Conservation (phyloP, 2,113 vertebrate genomes). For the Neoarius graeffei region DNA sequence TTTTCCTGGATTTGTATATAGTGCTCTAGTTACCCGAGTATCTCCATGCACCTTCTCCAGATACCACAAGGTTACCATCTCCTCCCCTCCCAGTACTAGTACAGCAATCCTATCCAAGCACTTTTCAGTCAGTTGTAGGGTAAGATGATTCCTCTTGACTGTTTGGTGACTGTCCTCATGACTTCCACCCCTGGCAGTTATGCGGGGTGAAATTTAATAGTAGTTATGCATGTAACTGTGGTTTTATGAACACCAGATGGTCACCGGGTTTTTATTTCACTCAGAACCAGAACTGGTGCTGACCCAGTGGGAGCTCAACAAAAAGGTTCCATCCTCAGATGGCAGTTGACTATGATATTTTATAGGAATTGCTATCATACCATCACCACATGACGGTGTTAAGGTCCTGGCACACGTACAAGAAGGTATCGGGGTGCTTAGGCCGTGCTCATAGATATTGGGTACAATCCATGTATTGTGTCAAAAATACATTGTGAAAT, state of each 20-base stretch:
- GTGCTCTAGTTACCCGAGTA: too few species aligned
- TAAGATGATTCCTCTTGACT: background rate
- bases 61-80: background rate
- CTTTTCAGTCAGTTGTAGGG: background rate
- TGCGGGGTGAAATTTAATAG: background rate
- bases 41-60: too few species aligned
- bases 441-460: background rate
- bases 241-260: too few species aligned
- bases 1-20: too few species aligned
- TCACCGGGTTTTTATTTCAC: too few species aligned
- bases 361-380: background rate
- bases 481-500: background rate
- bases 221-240: background rate
- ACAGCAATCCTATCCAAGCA: background rate
- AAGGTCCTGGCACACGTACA: background rate
- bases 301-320: too few species aligned
- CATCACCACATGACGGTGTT: background rate
- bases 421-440: background rate
- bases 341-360: too few species aligned
- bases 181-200: background rate
- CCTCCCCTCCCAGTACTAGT: background rate
- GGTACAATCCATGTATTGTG: background rate
- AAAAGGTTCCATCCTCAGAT: too few species aligned
- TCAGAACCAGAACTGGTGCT: too few species aligned
- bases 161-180: background rate